Evolutionary conservation across 2,797 vertebrate genomes (phyloP), one percentile per base, ranked within the genome.

Genomic region (Smutsia temminckii): DNA sequence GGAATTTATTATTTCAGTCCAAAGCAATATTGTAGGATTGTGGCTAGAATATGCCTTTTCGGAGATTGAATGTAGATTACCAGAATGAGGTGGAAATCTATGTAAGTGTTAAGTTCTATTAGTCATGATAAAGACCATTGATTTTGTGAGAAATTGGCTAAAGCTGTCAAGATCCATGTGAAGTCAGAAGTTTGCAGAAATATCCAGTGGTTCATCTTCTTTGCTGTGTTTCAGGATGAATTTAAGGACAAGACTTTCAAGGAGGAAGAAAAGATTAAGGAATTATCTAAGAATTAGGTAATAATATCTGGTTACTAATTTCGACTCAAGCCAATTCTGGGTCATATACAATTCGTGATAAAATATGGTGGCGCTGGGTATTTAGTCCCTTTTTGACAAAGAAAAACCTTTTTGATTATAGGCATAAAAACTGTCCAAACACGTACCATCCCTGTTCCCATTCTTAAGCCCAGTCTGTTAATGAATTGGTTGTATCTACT

Each of bases 91-190:
- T 71, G 86, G 84, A 18, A 20, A 46, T 95, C 66, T 94, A 46
- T 71, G 63, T 89, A 80, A 92, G 68, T 85, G 78, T 84, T 95
- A 78, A 94, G 37, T 96, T 93, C 94, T 92, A 83, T 92, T 92
- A 85, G 69, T 95, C 89, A 93, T 32, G 94, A 86, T 94, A 97
- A 93, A 97, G 89, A 89, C 37, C 75, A 95, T 64, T 96, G 84
- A 87, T 94, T 91, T 94, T 95, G 84, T 89, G 84, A 94, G 92
- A 96, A 95, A 96, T 95, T 97, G 95, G 69, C 49, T 93, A 79
- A 88, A 61, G 46, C 64, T 64, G 10, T 72, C 53, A 75, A 94
- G 75, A 94, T 53, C 84, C 40, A 81, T 68, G 55, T 68, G 91
- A 85, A 93, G 61, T 84, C 80, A 89, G 83, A 86, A 53, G 25